These are phyloP conservation scores for Cyprinus carpio DNA, from an alignment of 2,113 vertebrate species.

Conservation along the genomic window DNA sequence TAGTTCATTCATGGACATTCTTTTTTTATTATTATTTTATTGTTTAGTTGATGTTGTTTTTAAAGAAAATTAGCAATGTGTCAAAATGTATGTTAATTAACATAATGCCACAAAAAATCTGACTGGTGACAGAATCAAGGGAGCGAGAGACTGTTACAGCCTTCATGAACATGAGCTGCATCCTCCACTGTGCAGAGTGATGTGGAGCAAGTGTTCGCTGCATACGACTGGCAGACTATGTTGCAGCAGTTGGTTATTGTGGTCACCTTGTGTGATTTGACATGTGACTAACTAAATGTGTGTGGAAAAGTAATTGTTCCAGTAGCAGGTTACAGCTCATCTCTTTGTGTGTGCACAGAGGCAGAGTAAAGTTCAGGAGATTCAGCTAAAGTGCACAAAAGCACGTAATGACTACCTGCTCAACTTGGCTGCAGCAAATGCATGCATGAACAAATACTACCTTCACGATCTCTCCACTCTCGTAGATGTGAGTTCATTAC, in stretches of 20 bases:
- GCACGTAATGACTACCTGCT: conserved; percentile 88
- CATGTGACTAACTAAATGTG: neutral
- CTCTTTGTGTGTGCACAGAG: conserved; percentile 68
- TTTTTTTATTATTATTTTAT: too few species aligned
- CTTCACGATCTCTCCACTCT: conserved; percentile 79
- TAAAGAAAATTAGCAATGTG: neutral
- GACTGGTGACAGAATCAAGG: neutral
- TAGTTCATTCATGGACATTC: too few species aligned
- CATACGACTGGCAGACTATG: conserved; percentile 1
- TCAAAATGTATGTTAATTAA: neutral
- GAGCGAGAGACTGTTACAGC: neutral
- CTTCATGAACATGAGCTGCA: neutral
- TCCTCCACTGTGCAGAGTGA: neutral
- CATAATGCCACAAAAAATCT: neutral
- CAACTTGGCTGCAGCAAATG: conserved; percentile 81
- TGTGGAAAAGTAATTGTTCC: neutral
- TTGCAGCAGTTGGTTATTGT: conserved; percentile 24
- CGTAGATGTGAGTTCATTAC: conserved; percentile 80
- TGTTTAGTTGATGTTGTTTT: too few species aligned
- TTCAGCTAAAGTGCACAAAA: conserved; percentile 83
- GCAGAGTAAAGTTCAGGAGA: conserved; percentile 82
- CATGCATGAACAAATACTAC: conserved; percentile 83
- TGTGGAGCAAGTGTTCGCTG: neutral
- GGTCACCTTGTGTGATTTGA: neutral
- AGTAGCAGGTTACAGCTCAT: neutral